These are phyloP conservation scores for Ennomos fuscantarius DNA, from an alignment of 2,888 invertebrate species.

Conservation along the genomic window DNA sequence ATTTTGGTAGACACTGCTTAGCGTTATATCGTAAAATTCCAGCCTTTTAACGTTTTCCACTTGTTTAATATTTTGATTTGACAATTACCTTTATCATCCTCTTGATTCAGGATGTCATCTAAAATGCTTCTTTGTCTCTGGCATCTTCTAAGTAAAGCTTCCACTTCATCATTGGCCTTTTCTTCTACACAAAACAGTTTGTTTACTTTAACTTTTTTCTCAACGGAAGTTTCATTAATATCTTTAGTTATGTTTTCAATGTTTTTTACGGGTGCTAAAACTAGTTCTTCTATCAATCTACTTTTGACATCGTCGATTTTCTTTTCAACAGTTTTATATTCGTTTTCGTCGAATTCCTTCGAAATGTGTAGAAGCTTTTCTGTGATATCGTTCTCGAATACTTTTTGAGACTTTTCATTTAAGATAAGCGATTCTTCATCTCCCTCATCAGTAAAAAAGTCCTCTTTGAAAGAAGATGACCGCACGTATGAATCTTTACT, in stretches of 20 bases:
- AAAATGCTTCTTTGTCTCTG: conserved; percentile 89
- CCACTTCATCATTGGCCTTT: conserved; percentile 86
- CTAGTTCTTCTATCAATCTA: conserved; percentile 76
- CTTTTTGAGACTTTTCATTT: conserved; percentile 72
- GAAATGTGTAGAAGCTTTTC: conserved; percentile 77
- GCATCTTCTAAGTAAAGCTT: conserved; percentile 87
- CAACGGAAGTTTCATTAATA: conserved; percentile 68
- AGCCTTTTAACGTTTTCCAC: conserved; percentile 62
- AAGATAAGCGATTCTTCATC: conserved; percentile 73
- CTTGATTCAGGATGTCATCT: conserved; percentile 88
- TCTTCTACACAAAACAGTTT: conserved; percentile 72
- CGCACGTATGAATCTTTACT: conserved; percentile 79
- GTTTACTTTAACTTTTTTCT: conserved; percentile 63
- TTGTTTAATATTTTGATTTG: conserved; percentile 64
- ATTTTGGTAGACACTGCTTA: conserved; percentile 66
- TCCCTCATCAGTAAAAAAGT: conserved; percentile 70
- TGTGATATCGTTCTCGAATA: conserved; percentile 79
- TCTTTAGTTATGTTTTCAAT: conserved; percentile 73
- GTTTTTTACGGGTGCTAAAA: conserved; percentile 65
- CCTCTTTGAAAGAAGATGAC: conserved; percentile 79
- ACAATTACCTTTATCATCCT: conserved; percentile 84
- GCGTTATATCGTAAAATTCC: conserved; percentile 73
- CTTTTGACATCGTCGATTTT: conserved; percentile 72
- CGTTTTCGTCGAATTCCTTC: conserved; percentile 75
- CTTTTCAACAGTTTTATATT: conserved; percentile 60